Evolutionary conservation across 2,113 vertebrate genomes (phyloP), one percentile per base, ranked within the genome.

Genomic region (Cervus canadensis): DNA sequence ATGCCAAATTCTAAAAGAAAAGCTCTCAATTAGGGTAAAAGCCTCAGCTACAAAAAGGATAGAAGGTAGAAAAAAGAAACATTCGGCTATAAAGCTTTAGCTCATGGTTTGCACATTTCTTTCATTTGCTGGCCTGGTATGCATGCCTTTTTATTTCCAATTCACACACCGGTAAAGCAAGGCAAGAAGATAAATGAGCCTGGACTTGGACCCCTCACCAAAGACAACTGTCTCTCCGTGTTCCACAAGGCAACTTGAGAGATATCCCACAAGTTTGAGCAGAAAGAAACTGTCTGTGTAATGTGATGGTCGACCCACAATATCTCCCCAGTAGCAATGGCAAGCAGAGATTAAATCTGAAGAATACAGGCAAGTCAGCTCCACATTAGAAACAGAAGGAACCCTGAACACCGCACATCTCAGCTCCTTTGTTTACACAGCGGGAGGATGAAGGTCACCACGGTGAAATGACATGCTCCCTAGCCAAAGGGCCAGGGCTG

Each of bases 1-100:
- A 97, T 94, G 89, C 25, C 62, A 93, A 89, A 54, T 94, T 97
- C 82, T 90, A 76, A 98, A 98, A 96, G 23, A 92, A 91, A 97
- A 43, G 43, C 25, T 15, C 33, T 60, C 60, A 60, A 56, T 48
- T 7, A 82, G 26, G 54, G 52, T 40, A 97, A 96, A 96, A 59
- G 19, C 2, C 23, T 33, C 21, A 82, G 30, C 6, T 21, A 64
- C 71, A 89, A 89, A n/a, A 48, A 85, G 15, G 8, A 62, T 36
- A 88, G 16, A 74, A 83, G 21, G 23, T n/a, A 52, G 13, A 28
- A 95, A 79, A 93, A 36, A 84, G 3, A 92, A 78, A 50, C 11
- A 8, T 1, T 5, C 13, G 0, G 1, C 52, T 84, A 48, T 30
- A 26, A 94, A 92, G 12, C 33, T 91, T 10, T 40, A 54, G 25